Conservation (phyloP, 2,113 vertebrate species). For the Neogale vison region DNA sequence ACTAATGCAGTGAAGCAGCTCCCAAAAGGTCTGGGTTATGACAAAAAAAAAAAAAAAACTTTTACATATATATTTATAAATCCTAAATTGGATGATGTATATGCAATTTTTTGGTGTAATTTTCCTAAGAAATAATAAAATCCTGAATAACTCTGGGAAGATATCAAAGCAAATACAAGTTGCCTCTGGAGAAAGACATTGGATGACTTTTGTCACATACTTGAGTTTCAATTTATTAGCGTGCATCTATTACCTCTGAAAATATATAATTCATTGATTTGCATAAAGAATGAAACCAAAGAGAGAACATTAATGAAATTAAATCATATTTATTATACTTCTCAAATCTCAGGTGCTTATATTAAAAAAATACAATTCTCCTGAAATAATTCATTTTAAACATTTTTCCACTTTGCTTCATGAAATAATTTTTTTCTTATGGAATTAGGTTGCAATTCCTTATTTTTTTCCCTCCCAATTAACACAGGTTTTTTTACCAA, state of each 20-base stretch:
- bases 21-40: not conserved
- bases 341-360: not conserved
- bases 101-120: not conserved
- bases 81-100: not conserved
- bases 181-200: not conserved
- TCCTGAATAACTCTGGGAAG: not conserved
- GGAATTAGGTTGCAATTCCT: constrained; percentile 46
- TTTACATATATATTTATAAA: not conserved
- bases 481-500: constrained; percentile 63
- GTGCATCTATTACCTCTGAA: not conserved
- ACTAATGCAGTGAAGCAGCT: not conserved
- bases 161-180: not conserved
- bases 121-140: constrained; percentile 4
- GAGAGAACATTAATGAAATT: not conserved
- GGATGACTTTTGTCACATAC: not conserved
- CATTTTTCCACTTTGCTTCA: constrained; percentile 61
- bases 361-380: not conserved
- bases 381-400: not conserved
- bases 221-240: not conserved
- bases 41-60: not conserved
- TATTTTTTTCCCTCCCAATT: constrained; percentile 5
- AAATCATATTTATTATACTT: not conserved
- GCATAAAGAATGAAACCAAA: not conserved
- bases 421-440: constrained; percentile 39
- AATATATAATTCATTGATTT: constrained; percentile 7